Conservation (phyloP, 2,113 vertebrate genomes). For the Agelaius tricolor region DNA sequence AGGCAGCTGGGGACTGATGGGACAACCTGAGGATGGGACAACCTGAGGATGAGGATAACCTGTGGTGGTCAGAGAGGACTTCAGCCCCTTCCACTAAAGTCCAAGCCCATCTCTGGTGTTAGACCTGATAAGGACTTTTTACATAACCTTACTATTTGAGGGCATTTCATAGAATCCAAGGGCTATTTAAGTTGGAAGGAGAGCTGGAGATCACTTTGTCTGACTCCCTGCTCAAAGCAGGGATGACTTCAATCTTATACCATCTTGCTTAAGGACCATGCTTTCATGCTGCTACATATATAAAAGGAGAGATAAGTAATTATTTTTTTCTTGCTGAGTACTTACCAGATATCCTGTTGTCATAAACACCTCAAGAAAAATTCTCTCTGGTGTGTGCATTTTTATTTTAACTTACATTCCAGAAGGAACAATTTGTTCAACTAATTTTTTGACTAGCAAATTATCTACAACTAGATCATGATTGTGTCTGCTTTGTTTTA, state of each 20-base stretch:
- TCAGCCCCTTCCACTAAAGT: neutral
- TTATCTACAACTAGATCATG: neutral
- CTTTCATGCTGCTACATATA: neutral
- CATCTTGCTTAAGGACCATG: neutral
- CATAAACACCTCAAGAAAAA: neutral
- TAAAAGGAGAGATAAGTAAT: neutral
- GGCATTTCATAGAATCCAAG: neutral
- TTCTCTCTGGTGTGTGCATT: neutral
- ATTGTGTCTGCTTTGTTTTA: neutral
- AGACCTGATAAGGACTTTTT: neutral
- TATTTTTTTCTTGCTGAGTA: neutral
- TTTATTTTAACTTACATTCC: neutral
- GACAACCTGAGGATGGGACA: neutral
- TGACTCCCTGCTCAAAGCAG: neutral
- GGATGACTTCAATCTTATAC: neutral
- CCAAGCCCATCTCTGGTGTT: neutral
- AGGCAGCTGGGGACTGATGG: neutral
- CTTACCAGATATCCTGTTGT: neutral
- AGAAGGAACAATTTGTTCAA: neutral
- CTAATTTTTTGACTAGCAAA: neutral
- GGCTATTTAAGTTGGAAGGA: neutral
- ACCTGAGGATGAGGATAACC: neutral
- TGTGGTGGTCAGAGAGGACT: neutral
- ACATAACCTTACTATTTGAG: neutral
- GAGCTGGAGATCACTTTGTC: neutral